Base-by-base conservation (phyloP, 2,113 vertebrate genomes). In the Eonycteris spelaea region DNA sequence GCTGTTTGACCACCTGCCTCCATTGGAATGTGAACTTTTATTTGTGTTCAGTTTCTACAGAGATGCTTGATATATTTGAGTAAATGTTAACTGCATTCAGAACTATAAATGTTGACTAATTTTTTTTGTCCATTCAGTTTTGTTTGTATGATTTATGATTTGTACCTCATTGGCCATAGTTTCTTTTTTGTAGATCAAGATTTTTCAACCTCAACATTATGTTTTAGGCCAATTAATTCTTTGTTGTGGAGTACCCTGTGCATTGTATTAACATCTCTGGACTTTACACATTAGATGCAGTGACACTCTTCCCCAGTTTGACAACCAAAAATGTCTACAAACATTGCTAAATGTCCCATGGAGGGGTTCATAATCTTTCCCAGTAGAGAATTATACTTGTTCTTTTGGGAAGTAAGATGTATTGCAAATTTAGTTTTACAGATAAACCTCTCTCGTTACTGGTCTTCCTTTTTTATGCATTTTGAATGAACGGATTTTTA, bases 401-500 rank as follows among this genome's bases (percentile, higher is more conserved):
- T 95, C n/a, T 92, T 89, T 77, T 65, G 87, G 40, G 61, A 53
- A 68, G 55, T 86, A 67, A 45, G 9, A 5, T 80, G 26, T 77
- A 38, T 93, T 68, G 28, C 38, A 77, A 71, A 57, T 91, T 91
- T 19, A 24, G 16, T 90, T 95, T 96, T 91, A 53, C 57, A 51
- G 38, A 57, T 94, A 33, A 82, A 83, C 10, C 3, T 84, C 30
- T 86, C n/a, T 83, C 38, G 7, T 3, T 91, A 45, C 4, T 87
- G 12, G 12, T 65, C 33, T 77, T 48, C 13, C 55, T 80, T 94
- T 79, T 79, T 59, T 87, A 45, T 84, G 59, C 7, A 43, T 61
- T 94, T 97, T 86, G 55, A 89, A 55, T 90, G 16, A 63, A 53
- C 90, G 28, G 59, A 22, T 71, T 88, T 94, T 21, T 40, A 35